Conservation (phyloP, 2,113 vertebrate genomes). For the Zosterops pallidus region DNA sequence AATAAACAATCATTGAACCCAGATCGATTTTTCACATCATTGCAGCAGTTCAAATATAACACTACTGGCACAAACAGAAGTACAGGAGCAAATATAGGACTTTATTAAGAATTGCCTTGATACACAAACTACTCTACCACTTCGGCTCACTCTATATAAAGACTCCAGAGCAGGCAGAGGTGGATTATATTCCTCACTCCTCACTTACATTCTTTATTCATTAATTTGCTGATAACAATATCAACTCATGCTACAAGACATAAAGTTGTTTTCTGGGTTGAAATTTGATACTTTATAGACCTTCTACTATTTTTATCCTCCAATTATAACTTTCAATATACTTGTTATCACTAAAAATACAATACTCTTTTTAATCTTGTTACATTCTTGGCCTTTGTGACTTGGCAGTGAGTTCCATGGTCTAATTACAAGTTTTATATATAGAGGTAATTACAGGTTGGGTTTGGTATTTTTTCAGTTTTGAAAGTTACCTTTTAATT, state of each 20-base stretch:
- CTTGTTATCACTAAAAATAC: constrained; percentile 46
- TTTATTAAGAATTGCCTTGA: neutral
- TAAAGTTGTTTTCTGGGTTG: neutral
- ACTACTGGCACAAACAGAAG: neutral
- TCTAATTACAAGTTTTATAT: constrained; percentile 56
- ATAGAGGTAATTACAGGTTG: constrained; percentile 44
- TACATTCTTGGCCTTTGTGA: constrained; percentile 40
- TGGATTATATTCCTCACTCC: neutral
- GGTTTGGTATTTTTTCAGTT: constrained; percentile 1
- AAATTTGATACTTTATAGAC: neutral
- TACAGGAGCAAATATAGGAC: neutral
- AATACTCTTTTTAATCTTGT: constrained; percentile 44
- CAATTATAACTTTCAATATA: constrained; percentile 33
- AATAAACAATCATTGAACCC: neutral
- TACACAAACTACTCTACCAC: neutral
- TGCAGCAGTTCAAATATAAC: neutral
- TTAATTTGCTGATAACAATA: neutral
- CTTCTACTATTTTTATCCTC: constrained; percentile 17
- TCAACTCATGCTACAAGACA: neutral
- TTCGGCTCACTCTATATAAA: neutral
- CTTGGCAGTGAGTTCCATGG: constrained; percentile 18
- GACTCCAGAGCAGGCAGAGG: neutral
- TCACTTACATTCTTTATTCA: neutral
- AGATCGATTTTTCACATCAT: neutral
- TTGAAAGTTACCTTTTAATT: constrained; percentile 51